phyloP scores from a whole-genome alignment of 2,113 vertebrate species.

The Lates calcarifer region DNA sequence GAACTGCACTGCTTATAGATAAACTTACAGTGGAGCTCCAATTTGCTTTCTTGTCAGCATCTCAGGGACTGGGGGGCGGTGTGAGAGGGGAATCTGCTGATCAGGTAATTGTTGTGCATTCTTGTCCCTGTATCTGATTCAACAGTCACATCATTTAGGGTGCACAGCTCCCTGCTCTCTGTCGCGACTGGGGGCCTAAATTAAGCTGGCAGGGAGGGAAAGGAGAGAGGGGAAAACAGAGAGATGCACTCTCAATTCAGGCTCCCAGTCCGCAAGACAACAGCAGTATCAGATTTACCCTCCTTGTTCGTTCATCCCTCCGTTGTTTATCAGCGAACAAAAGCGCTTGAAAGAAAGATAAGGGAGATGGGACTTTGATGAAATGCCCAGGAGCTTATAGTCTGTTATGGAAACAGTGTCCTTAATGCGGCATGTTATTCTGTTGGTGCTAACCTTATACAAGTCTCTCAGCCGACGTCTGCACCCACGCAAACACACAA shows the following conservation, averaged over 20 bases:
- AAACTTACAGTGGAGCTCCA: conserved; percentile 23
- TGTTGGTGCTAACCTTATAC: conserved; percentile 41
- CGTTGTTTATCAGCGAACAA: conserved; percentile 68
- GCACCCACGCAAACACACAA: background rate
- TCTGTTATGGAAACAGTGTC: conserved; percentile 57
- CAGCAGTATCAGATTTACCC: conserved; percentile 66
- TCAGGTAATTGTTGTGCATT: conserved; percentile 68
- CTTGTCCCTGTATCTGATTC: conserved; percentile 61
- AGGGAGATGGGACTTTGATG: conserved; percentile 66
- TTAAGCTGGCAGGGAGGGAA: conserved; percentile 55
- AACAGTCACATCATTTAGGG: conserved; percentile 57
- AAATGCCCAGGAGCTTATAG: conserved; percentile 55
- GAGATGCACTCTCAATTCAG: conserved; percentile 51
- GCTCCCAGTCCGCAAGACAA: conserved; percentile 46
- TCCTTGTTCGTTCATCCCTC: conserved; percentile 52
- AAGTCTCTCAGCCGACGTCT: conserved; percentile 14
- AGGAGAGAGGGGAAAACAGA: conserved; percentile 37
- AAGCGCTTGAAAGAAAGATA: conserved; percentile 56
- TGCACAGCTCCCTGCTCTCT: conserved; percentile 44
- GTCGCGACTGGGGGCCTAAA: conserved; percentile 51
- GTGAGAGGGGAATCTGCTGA: conserved; percentile 42
- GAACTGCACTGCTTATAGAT: conserved; percentile 25
- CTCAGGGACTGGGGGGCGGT: background rate
- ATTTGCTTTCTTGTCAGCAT: conserved; percentile 42
- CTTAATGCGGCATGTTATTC: conserved; percentile 45